Evolutionary conservation across 2,888 invertebrate species (phyloP).

Genomic region (Eristalinus aeneus): DNA sequence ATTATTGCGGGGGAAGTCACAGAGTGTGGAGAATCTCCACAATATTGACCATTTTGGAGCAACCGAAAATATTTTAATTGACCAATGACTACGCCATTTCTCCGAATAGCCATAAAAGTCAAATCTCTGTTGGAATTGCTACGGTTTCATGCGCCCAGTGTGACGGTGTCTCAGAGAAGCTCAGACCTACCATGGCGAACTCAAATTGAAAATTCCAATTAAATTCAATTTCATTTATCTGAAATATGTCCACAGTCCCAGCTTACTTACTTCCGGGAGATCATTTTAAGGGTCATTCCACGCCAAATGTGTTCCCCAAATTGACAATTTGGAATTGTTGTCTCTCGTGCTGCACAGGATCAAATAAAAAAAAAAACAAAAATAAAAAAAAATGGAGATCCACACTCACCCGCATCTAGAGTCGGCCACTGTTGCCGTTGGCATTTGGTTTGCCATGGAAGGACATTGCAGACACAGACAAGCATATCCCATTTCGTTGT

Average conservation of each 20-base stretch:
- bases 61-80: neutral
- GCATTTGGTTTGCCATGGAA: neutral
- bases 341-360: neutral
- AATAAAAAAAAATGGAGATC: neutral
- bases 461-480: neutral
- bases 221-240: constrained; percentile 57
- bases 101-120: neutral
- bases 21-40: neutral
- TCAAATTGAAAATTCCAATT: constrained; percentile 55
- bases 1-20: neutral
- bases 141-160: neutral
- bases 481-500: constrained; percentile 41
- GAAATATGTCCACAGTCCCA: constrained; percentile 36
- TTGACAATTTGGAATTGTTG: constrained; percentile 41
- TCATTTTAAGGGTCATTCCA: constrained; percentile 64
- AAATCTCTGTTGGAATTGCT: neutral
- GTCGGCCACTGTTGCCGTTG: neutral
- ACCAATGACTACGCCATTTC: neutral
- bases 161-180: neutral
- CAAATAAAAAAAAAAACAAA: no score
- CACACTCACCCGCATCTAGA: neutral
- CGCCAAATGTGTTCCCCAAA: constrained; percentile 52
- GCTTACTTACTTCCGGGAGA: constrained; percentile 44
- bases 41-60: neutral
- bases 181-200: constrained; percentile 6